Evolutionary conservation across 2,797 vertebrate species (phyloP), one percentile per base, ranked within the genome.

Genomic region (Poecilia velifera): DNA sequence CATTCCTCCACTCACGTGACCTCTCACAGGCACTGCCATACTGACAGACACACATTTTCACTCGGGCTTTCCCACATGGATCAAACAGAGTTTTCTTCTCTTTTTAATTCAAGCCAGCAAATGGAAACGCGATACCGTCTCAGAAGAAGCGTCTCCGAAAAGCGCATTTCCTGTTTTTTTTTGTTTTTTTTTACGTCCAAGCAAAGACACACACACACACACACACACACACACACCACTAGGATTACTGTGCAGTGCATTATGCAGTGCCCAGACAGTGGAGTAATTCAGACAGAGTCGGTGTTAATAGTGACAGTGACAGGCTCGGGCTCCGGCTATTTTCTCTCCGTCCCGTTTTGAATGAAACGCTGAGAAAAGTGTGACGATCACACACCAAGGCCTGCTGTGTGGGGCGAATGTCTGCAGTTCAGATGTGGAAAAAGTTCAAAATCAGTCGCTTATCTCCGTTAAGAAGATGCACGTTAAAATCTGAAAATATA

Each of bases 321-420:
- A 83, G 81, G 72, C 89, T 87, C 70, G 74, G 84, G 80, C 82
- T 76, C 85, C 74, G 62, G 76, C 64, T 64, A 47, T 47, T 76
- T 70, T 70, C 77, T 90, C 88, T 87, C 86, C 84, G 77, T 79
- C 77, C 82, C 87, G 51, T 57, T 84, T 79, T 92, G 84, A 94
- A 93, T 93, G 90, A 91, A 87, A 91, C 92, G 93, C 86, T 93
- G 91, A 93, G 87, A 87, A 82, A 89, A 89, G 84, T 72, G 76
- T 73, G 77, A 72, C 45, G 46, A 55, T 81, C 82, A 72, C 77
- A 88, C 83, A 88, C 76, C 81, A 70, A 82, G 82, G 84, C 85
- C 87, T 86, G 89, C 87, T 82, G 87, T 87, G 84, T 4, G 78
- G 76, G 76, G 89, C 72, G 79, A 79, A 78, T 64, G 72, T 83